Evolutionary conservation across 2,797 vertebrate species (phyloP).

Genomic region (Manis crassicaudata): DNA sequence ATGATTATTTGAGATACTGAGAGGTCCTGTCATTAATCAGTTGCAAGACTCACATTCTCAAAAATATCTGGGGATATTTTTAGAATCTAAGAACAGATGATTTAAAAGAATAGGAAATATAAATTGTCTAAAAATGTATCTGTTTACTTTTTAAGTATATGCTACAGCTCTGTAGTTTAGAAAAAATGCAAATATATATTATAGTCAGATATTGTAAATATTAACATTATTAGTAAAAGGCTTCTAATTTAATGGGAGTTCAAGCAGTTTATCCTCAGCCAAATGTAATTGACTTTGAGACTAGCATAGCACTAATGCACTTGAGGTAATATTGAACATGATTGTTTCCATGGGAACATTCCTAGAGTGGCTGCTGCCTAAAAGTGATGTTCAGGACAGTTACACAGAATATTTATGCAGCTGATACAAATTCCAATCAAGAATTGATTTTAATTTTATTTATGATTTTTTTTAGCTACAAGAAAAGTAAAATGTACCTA

Average conservation of each 20-base stretch:
- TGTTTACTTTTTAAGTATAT: slow-evolving; percentile 35
- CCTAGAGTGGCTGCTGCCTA: slow-evolving; percentile 16
- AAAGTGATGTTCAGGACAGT: slow-evolving; percentile 30
- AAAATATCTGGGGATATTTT: slow-evolving; percentile 30
- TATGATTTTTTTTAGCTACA: background rate
- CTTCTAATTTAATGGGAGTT: slow-evolving; percentile 17
- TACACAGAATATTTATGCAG: background rate
- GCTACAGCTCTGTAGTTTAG: background rate
- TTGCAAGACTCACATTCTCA: background rate
- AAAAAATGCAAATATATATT: slow-evolving; percentile 24
- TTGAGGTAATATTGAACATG: slow-evolving; percentile 42
- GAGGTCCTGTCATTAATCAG: slow-evolving; percentile 33
- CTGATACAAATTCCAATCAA: slow-evolving; percentile 14
- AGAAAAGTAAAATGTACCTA: slow-evolving; percentile 27
- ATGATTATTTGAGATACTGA: slow-evolving; percentile 41
- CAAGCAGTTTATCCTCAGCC: slow-evolving; percentile 47
- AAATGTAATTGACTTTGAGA: slow-evolving; percentile 53
- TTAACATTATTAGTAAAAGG: slow-evolving; percentile 40
- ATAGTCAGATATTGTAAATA: background rate
- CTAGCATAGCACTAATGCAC: background rate
- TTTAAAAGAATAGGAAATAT: slow-evolving; percentile 1
- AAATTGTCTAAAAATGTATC: background rate
- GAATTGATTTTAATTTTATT: slow-evolving; percentile 37
- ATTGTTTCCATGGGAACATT: slow-evolving; percentile 60
- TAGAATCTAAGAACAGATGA: background rate